phyloP scores from a whole-genome alignment of 2,113 vertebrate genomes.

The Circaetus gallicus region DNA sequence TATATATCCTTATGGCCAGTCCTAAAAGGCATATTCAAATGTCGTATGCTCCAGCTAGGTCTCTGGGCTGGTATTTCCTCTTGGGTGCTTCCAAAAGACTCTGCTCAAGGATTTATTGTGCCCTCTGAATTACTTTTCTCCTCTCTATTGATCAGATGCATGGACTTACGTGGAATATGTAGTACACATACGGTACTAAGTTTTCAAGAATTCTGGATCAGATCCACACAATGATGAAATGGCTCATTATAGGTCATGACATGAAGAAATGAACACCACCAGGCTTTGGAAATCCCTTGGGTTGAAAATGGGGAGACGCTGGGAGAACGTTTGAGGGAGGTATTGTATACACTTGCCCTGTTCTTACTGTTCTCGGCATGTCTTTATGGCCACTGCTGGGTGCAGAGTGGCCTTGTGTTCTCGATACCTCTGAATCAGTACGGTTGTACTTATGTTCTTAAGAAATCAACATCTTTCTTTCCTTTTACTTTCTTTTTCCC shows the following conservation, averaged over 20 bases:
- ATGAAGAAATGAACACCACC: not conserved
- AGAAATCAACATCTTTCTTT: not conserved
- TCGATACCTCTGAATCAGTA: not conserved
- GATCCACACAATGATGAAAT: not conserved
- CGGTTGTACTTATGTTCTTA: not conserved
- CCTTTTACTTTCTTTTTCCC: not conserved
- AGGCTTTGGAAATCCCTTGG: not conserved
- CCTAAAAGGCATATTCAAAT: not conserved
- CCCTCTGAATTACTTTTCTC: not conserved
- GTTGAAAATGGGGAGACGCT: not conserved
- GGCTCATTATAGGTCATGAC: not conserved
- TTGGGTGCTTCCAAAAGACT: not conserved
- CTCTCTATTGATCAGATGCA: not conserved
- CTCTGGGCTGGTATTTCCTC: not conserved
- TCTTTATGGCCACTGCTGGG: not conserved
- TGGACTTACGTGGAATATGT: not conserved
- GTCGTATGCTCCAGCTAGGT: not conserved
- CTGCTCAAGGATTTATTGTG: not conserved
- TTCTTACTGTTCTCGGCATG: not conserved
- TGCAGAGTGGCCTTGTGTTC: not conserved
- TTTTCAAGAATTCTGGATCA: not conserved
- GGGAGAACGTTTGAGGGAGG: not conserved
- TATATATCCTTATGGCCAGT: not conserved
- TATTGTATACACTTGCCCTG: not conserved
- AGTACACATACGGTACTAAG: accelerated